Base-by-base conservation (phyloP, 2,113 vertebrate species). In the Sturnus vulgaris region DNA sequence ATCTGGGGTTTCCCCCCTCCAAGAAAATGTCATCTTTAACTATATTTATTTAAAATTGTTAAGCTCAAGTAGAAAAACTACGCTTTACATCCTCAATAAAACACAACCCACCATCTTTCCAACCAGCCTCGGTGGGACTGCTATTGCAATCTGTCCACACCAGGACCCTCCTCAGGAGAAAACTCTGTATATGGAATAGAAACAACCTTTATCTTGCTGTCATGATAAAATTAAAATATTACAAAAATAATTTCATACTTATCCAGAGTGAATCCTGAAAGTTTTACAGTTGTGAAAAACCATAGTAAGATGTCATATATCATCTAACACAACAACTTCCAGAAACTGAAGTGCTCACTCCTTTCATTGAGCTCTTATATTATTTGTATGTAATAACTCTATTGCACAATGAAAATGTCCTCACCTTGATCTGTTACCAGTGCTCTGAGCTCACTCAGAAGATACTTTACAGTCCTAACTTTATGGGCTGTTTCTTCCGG, bases 401-500 rank as follows among this genome's bases (percentile, higher is more conserved):
- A 44, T 15, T 33, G 44, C n/a, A 33, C 33, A 68, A 47, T 27
- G 33, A 86, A 90, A 88, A 35, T 5, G 20, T 44, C 70, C 83
- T 87, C 96, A 99, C 99, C 99, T 97, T 98, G 98, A 84, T 98
- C 98, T 42, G 95, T 82, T 60, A 99, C 78, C 87, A 99, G 91
- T 35, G 98, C 95, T 93, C 98, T 98, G 81, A 99, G 98, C 84
- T 99, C 98, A 90, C 97, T 97, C 69, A 99, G 72, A 64, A 99
- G 98, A 82, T 97, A 97, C 50, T 97, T 98, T 22, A 98, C 46
- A 4, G 96, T 98, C 97, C 95, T 97, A 63, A 98, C 78, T 95
- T 97, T 98, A 63, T 91, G 95, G 5, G 97, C 95, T 30, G 92
- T 97, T 95, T 98, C 97, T 90, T 97, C 97, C 4, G 93, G 82